Evolutionary conservation across 1,140 invertebrate species (phyloP), one percentile per base, ranked within the genome.

Genomic region (Adelges cooleyi): DNA sequence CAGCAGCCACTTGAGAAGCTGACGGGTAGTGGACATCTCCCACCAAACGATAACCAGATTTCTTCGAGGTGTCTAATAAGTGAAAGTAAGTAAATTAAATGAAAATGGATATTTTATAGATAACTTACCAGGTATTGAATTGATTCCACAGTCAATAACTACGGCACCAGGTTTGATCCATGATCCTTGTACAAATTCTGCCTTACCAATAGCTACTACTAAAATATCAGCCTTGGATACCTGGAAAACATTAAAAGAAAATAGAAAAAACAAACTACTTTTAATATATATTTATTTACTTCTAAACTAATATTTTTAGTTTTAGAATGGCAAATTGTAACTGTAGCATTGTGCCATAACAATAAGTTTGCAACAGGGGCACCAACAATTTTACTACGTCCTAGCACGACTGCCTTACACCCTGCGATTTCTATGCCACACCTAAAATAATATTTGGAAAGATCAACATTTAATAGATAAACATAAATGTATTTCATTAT

Each of bases 111-210:
- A 66, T 9, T 25, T 44, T 15, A n/a, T 52, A n/a, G 22, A 44
- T 33, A 71, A 71, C n/a, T 74, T 79, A 95, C 92, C 92, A 78
- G 89, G 81, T 69, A 96, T 86, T 4, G 87, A 81, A 77, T 96
- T 98, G 62, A 99, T 99, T 42, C 97, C 97, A 79, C 96, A 99
- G 75, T 99, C 97, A 70, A 99, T 98, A n/a, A 99, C 95, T 27
- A 99, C 86, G 49, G 95, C 95, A 18, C 95, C 95, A 0, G 92
- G 91, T 78, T 99, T 99, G 46, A 99, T 86, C 96, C 96, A 99
- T 52, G 86, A 86, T 0, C 87, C 91, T 75, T 92, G 92, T 1
- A 99, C 94, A 77, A 98, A 81, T 76, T 95, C 83, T 8, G 94
- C 79, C 71, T 85, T 81, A 0, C 97, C 97, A 70, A 98, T 94